These are phyloP conservation scores for Athrips mouffetella DNA, from an alignment of 2,888 invertebrate genomes.

Conservation along the genomic window DNA sequence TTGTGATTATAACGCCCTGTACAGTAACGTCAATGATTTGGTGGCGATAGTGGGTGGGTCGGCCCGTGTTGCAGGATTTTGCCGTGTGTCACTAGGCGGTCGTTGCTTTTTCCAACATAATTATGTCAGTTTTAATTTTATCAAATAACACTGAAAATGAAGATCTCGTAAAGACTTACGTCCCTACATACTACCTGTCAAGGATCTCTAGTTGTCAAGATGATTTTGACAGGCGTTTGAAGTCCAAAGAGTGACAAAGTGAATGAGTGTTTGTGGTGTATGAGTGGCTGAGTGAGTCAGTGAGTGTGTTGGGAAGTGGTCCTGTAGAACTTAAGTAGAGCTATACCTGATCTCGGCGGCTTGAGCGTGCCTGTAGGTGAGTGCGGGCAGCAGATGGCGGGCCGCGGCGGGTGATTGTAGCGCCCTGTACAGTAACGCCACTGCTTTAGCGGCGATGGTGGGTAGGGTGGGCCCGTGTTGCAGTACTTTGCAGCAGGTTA, in stretches of 20 bases:
- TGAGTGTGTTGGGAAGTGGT: background rate
- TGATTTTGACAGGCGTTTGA: too few species aligned
- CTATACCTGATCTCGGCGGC: conserved; percentile 81
- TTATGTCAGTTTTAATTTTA: too few species aligned
- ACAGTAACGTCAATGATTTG: conserved; percentile 79
- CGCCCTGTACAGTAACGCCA: conserved; percentile 80
- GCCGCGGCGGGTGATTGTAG: conserved; percentile 80
- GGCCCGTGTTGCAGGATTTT: conserved; percentile 41
- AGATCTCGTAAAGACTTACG: too few species aligned
- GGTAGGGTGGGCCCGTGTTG: conserved; percentile 34
- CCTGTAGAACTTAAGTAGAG: too few species aligned
- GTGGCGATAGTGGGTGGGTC: conserved; percentile 32
- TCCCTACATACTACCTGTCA: too few species aligned
- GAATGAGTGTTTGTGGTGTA: too few species aligned
- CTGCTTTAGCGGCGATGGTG: conserved; percentile 31
- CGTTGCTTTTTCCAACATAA: too few species aligned
- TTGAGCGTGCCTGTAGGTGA: conserved; percentile 83
- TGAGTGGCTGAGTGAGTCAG: background rate
- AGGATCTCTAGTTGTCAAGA: too few species aligned
- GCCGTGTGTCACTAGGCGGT: conserved; percentile 57
- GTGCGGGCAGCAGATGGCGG: conserved; percentile 83
- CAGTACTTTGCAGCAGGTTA: conserved; percentile 54
- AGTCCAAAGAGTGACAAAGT: too few species aligned
- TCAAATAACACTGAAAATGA: too few species aligned
- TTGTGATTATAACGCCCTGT: conserved; percentile 61